These are phyloP conservation scores for Phacellophora camtschatica DNA, from an alignment of 30 jellyfish, hydroid and myxozoan genomes.

Conservation along the genomic window DNA sequence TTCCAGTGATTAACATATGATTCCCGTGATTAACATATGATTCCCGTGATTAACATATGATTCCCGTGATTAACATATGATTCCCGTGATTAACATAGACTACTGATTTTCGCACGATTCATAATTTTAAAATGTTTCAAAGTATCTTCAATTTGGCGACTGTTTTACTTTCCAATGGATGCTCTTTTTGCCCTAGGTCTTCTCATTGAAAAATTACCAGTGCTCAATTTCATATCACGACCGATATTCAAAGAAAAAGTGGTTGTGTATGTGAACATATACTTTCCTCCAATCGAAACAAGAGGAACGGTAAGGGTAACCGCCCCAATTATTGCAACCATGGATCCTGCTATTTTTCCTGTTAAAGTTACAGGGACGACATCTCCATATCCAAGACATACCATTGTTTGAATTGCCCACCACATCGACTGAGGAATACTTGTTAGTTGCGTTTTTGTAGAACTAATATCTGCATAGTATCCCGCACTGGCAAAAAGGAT, in stretches of 20 bases:
- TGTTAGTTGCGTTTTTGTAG: conserved; percentile 40
- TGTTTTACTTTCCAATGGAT: too few relatives aligned
- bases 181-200: too few relatives aligned
- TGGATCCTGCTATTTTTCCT: conserved; percentile 71
- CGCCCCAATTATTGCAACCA: conserved; percentile 63
- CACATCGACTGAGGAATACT: conserved; percentile 91
- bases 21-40: too few relatives aligned
- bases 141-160: too few relatives aligned
- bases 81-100: too few relatives aligned
- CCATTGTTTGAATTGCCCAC: conserved; percentile 94
- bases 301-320: conserved; percentile 61
- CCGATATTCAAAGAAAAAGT: conserved; percentile 28
- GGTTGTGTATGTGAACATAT: conserved; percentile 47
- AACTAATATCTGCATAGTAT: conserved; percentile 53
- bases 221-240: conserved; percentile 64
- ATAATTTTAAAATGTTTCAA: too few relatives aligned
- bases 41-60: too few relatives aligned
- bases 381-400: conserved; percentile 83
- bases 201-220: too few relatives aligned
- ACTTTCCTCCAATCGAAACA: conserved; percentile 74
- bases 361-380: conserved; percentile 56
- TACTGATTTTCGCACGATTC: too few relatives aligned
- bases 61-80: too few relatives aligned
- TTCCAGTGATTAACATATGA: too few relatives aligned
- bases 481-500: conserved; percentile 54